A percentile compares a stretch with the other conserved stretches of the same genome.
Conservation (phyloP, 2,888 invertebrate genomes). For the Peribatodes rhomboidaria region DNA sequence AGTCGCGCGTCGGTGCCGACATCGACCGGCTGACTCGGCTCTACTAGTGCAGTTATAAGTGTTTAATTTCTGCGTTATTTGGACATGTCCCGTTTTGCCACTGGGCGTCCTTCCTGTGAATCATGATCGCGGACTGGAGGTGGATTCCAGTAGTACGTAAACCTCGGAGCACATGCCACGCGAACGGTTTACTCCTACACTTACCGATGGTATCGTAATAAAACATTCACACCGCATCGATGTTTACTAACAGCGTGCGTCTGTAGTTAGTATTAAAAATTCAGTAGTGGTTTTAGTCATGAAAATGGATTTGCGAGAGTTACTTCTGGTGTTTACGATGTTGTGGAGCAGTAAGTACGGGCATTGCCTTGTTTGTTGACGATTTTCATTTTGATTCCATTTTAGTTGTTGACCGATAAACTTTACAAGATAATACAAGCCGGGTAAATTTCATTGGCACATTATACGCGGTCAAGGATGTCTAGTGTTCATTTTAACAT, state of each 20-base stretch:
- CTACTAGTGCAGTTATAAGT: conserved; percentile 58
- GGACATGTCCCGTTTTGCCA: conserved; percentile 78
- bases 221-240: conserved; percentile 22
- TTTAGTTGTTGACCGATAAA: conserved; percentile 7
- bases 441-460: conserved; percentile 16
- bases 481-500: conserved; percentile 28
- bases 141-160: conserved; percentile 70
- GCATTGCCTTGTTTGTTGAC: conserved; percentile 35
- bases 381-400: background rate
- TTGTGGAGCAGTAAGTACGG: conserved; percentile 75
- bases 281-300: conserved; percentile 45
- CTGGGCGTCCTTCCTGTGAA: conserved; percentile 79
- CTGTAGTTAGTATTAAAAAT: conserved; percentile 30
- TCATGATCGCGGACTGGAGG: conserved; percentile 69
- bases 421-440: conserved; percentile 1
- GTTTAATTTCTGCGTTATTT: conserved; percentile 65
- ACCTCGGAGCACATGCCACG: conserved; percentile 62
- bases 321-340: conserved; percentile 68
- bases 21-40: conserved; percentile 77
- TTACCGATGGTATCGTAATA: conserved; percentile 50
- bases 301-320: conserved; percentile 70
- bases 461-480: conserved; percentile 45
- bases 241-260: conserved; percentile 36
- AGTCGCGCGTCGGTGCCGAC: conserved; percentile 77
- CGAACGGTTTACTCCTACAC: conserved; percentile 55